Evolutionary conservation across 2,797 vertebrate genomes (phyloP), one percentile per base, ranked within the genome.

Genomic region (Pachyuromys duprasi): DNA sequence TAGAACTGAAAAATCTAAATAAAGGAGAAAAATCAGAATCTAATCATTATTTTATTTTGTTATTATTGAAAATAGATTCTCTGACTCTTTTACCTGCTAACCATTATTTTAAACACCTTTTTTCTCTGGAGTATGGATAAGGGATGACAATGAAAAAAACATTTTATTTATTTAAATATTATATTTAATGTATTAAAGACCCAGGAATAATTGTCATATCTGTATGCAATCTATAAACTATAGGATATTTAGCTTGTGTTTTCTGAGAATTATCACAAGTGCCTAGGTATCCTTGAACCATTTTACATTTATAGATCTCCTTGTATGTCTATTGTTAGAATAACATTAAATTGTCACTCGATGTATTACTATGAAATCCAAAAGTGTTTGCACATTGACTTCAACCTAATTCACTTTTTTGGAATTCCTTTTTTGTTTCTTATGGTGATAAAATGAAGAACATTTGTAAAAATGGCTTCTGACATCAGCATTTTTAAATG

Each of bases 401-500:
- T 18, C 8, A 9, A n/a, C 18, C 5, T 95, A 81, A 3, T 12
- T 91, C 91, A 53, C 20, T 93, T 95, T 84, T 95, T 95, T 72
- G 62, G 70, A 94, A 94, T 91, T 70, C 26, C n/a, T 91, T 36
- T 82, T 92, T 24, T 26, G 67, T 39, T 39, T 95, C 82, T 28
- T 62, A 75, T 28, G 80, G 26, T 76, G 33, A 76, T 62, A 86
- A 88, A 96, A 94, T 94, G 70, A 95, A 87, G 62, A 96, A 63
- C 69, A 81, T 96, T 96, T 93, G 33, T 75, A 86, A 75, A 95
- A 89, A 92, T 14, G 60, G 74, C 11, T n/a, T 83, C 22, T 95
- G 76, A 90, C n/a, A 57, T n/a, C 28, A 96, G 72, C 9, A 39
- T 93, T 95, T 97, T n/a, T 15, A 89, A 74, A 82, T 70, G 13